Evolutionary conservation across 1,140 invertebrate species (phyloP).

Genomic region (Bombus confusus): DNA sequence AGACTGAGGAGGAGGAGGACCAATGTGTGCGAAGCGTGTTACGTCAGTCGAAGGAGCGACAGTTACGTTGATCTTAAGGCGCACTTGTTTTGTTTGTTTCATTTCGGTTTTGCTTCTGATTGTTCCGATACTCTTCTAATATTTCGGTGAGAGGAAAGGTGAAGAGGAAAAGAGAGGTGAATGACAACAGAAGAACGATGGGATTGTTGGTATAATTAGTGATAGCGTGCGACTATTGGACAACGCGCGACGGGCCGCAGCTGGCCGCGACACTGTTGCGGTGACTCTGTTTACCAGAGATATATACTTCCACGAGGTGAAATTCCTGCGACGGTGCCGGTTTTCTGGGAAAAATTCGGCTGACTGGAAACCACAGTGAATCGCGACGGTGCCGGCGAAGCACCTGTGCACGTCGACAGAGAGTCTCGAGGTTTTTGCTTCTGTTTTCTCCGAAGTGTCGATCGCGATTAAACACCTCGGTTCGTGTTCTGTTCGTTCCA

Average conservation of each 20-base stretch:
- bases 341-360: no score
- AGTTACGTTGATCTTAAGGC: not conserved
- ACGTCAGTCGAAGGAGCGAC: not conserved
- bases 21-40: not conserved
- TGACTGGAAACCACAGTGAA: no score
- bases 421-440: not conserved
- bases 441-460: not conserved
- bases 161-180: not conserved
- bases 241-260: constrained; percentile 34
- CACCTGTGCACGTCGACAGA: constrained; percentile 40
- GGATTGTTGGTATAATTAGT: not conserved
- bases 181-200: not conserved
- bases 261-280: constrained; percentile 6
- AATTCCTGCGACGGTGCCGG: not conserved
- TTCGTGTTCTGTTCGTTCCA: not conserved
- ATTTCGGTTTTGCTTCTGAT: not conserved
- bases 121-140: no score
- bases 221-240: constrained; percentile 26
- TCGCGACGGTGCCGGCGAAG: not conserved
- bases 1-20: not conserved
- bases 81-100: not conserved
- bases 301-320: not conserved
- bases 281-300: not conserved
- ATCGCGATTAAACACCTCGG: not conserved
- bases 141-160: not conserved